Evolutionary conservation across 2,113 vertebrate species (phyloP).

Genomic region (Myodes glareolus): DNA sequence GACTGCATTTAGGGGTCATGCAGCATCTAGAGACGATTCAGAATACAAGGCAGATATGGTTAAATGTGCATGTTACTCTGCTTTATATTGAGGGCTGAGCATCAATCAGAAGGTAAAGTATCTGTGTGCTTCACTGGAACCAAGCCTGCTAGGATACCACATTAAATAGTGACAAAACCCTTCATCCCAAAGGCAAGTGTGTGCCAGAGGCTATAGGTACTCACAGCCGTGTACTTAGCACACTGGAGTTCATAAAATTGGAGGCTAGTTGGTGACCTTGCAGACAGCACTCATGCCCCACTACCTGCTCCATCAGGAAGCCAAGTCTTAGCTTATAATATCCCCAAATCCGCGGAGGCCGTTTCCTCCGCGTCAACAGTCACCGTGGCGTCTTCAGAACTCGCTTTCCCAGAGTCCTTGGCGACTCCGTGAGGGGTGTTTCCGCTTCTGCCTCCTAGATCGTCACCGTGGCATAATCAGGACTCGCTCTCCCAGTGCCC

Average conservation of each 20-base stretch:
- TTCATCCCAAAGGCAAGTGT: neutral
- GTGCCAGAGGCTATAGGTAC: too few species aligned
- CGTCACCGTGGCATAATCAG: too few species aligned
- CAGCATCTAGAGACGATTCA: neutral
- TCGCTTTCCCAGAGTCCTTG: too few species aligned
- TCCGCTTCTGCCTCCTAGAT: too few species aligned
- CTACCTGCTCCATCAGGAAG: accelerated
- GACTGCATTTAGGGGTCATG: neutral
- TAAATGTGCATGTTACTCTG: neutral
- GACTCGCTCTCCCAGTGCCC: too few species aligned
- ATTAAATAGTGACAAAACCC: neutral
- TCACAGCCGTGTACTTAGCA: accelerated
- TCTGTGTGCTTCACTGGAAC: neutral
- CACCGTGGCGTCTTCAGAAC: too few species aligned
- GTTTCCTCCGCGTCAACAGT: too few species aligned
- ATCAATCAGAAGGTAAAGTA: neutral
- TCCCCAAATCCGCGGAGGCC: too few species aligned
- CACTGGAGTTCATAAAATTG: accelerated
- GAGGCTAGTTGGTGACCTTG: neutral
- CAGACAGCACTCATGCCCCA: neutral
- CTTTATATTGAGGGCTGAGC: neutral
- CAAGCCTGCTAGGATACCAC: neutral
- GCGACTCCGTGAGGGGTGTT: too few species aligned
- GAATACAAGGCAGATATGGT: neutral
- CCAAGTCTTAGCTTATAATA: slow-evolving; percentile 91